Base-by-base conservation (phyloP, 2,888 invertebrate species). In the Microdon myrmicae region DNA sequence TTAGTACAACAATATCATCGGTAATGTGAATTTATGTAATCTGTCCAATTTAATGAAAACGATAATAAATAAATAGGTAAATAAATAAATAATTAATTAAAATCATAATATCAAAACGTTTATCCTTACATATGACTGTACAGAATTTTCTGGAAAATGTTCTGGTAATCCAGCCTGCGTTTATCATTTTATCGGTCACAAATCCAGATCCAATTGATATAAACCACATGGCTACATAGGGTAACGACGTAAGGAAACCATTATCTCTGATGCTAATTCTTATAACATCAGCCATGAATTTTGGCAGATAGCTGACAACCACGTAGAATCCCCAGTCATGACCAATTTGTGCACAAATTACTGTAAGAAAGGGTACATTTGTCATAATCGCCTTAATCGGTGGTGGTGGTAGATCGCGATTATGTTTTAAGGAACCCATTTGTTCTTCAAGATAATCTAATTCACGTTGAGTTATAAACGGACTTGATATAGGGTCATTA, bases 381-480 rank as follows among this genome's bases (percentile, higher is more conserved):
- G 81, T 85, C 13, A 88, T 75, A 29, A 91, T 86, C 0, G 80
- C 79, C 67, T 81, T 82, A 89, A 89, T 90, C 0, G 90, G 90
- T 28, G 86, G 86, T 0, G 83, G 76, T 0, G 83, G 81, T 2
- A 83, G 79, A 29, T 82, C 79, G 56, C 81, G 81, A 37, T 73
- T 73, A 5, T 76, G 78, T 41, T 79, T 77, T 8, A 72, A 38
- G 37, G 78, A 78, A n/a, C 86, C 84, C 28, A 90, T 76, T 20
- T 86, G 83, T 69, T 83, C 82, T 67, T 83, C 81, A 7, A 89
- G 75, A 71, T 83, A 89, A 16, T 83, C 82, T 71, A 83, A 82
- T 74, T 90, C 90, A 38, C 83, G 81, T 29, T 86, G 85, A 12
- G 84, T 83, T 51, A 89, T 89, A 71, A 83, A 89, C 0, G 89